A percentile compares a stretch with the other conserved stretches of the same genome.
Conservation (phyloP, 2,113 vertebrate genomes). For the Hypocryptadius cinnamomeus region DNA sequence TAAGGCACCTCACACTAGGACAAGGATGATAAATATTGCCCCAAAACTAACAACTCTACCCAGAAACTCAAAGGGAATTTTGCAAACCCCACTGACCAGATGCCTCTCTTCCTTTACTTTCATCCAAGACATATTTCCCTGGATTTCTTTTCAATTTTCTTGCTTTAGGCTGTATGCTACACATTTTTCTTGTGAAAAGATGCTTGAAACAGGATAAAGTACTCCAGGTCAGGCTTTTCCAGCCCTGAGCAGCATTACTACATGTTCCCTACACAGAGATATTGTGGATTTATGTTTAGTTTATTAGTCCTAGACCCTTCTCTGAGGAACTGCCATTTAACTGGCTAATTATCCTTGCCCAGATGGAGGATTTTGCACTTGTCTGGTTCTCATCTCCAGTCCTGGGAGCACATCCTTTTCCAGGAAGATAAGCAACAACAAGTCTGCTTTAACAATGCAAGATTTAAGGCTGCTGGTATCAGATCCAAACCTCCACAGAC, state of each 20-base stretch:
- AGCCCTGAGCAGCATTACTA: neutral
- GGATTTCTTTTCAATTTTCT: neutral
- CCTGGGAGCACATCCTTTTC: neutral
- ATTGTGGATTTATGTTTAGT: neutral
- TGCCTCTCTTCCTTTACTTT: neutral
- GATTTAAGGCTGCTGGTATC: neutral
- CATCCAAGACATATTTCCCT: neutral
- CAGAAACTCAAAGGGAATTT: neutral
- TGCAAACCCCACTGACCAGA: neutral
- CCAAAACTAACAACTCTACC: neutral
- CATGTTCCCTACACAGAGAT: neutral
- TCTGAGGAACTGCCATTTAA: neutral
- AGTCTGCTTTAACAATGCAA: neutral
- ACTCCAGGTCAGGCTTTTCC: neutral
- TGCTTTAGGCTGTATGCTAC: neutral
- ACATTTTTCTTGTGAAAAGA: neutral
- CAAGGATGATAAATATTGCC: neutral
- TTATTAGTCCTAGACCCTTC: neutral
- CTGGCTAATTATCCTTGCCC: neutral
- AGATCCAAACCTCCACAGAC: neutral
- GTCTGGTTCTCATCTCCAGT: neutral
- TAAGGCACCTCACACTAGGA: neutral
- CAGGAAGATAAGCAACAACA: neutral
- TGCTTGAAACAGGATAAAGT: neutral
- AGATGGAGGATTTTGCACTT: neutral